phyloP scores from a whole-genome alignment of 1,140 invertebrate genomes.

The Pygmarrhopalites habei region DNA sequence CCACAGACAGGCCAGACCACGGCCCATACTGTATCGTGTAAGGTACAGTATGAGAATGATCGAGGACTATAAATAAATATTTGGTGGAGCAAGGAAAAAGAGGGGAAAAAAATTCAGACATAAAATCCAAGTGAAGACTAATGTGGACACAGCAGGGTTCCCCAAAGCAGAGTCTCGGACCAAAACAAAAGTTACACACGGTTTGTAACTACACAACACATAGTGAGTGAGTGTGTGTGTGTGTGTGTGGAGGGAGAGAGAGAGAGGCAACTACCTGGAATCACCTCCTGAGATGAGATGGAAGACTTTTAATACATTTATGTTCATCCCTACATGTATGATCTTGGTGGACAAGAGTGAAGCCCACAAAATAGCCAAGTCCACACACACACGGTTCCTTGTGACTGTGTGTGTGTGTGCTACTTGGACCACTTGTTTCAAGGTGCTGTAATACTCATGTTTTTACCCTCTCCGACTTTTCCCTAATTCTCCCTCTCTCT shows the following conservation, averaged over 20 bases:
- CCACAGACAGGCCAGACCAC: not conserved
- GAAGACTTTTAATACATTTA: too few species aligned
- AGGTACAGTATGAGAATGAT: not conserved
- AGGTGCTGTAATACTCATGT: slow-evolving; percentile 3
- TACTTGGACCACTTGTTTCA: slow-evolving; percentile 4
- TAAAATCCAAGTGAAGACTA: slow-evolving; percentile 26
- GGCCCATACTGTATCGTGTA: not conserved
- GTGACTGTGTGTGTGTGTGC: too few species aligned
- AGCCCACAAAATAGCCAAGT: too few species aligned
- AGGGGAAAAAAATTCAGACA: slow-evolving; percentile 27
- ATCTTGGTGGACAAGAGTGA: too few species aligned
- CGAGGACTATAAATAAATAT: slow-evolving; percentile 21
- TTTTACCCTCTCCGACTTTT: not conserved
- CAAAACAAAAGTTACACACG: not conserved
- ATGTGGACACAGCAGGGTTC: slow-evolving; percentile 22
- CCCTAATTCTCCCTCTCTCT: not conserved
- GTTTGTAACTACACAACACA: too few species aligned
- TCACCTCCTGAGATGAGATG: too few species aligned
- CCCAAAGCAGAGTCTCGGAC: not conserved
- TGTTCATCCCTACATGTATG: too few species aligned
- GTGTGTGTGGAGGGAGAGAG: too few species aligned
- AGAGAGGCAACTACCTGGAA: too few species aligned
- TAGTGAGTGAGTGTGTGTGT: too few species aligned
- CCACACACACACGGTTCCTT: too few species aligned
- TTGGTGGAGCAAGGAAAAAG: not conserved